Evolutionary conservation across 1,140 invertebrate species (phyloP).

Genomic region (Zaprionus ghesquierei): DNA sequence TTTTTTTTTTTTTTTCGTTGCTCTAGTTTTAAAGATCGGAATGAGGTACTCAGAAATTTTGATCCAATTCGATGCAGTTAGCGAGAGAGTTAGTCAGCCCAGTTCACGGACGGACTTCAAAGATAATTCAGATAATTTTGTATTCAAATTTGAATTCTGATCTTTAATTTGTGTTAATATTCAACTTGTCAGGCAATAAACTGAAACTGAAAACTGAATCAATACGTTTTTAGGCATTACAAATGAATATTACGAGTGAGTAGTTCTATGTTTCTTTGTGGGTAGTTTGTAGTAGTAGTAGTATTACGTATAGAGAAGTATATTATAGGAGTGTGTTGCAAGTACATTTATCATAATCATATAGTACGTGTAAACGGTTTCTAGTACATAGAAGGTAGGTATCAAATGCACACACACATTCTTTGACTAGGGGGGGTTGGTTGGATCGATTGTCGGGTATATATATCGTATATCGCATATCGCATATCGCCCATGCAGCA

Average conservation of each 20-base stretch:
- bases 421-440: slow-evolving; percentile 23
- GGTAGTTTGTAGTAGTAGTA: no score
- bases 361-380: slow-evolving; percentile 13
- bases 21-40: slow-evolving; percentile 27
- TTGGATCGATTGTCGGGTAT: slow-evolving; percentile 15
- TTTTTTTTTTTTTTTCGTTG: slow-evolving; percentile 7
- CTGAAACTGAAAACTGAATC: slow-evolving; percentile 45
- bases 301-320: slow-evolving; percentile 3
- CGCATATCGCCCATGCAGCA: slow-evolving; percentile 4
- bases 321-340: slow-evolving; percentile 19
- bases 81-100: neutral
- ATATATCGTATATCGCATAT: slow-evolving; percentile 9
- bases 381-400: slow-evolving; percentile 13
- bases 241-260: slow-evolving; percentile 29
- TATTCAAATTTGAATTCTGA: slow-evolving; percentile 15
- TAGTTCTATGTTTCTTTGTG: slow-evolving; percentile 27
- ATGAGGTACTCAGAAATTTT: neutral
- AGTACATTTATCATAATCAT: slow-evolving; percentile 52
- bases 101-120: slow-evolving; percentile 6
- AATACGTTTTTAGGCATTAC: slow-evolving; percentile 36
- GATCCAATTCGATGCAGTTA: neutral
- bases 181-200: slow-evolving; percentile 53
- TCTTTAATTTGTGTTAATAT: slow-evolving; percentile 30
- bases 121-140: neutral
- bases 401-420: slow-evolving; percentile 47